Base-by-base conservation (phyloP, 1,140 invertebrate species). In the Rhopalosiphum maidis region DNA sequence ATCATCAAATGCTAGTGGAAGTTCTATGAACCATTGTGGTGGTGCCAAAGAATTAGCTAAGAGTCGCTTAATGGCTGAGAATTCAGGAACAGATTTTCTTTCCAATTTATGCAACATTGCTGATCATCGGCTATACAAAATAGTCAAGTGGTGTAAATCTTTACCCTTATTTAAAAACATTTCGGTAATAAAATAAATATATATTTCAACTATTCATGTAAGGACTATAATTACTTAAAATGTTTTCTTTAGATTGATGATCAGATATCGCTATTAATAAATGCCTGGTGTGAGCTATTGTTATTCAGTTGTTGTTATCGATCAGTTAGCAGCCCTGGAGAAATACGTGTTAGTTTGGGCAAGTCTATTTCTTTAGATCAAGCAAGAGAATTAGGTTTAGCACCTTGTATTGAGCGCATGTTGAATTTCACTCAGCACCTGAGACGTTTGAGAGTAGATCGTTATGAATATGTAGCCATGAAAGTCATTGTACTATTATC, bases 131-230 rank as follows among this genome's bases (percentile, higher is more conserved):
- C 96, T 99, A 1, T 99, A 99, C 95, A 99, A 99, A 96, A 99
- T 99, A 94, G 99, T 99, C 92, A 99, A 99, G 95, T 99, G 99
- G 99, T 99, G 99, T 95, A 98, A 99, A 95, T 99, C 98, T 95
- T 95, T 99, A 95, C 99, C 99, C 23, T 96, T 99, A 9, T 99
- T 99, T 95, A 98, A 99, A 95, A 98, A 99, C 95, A 99, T 99
- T 94, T 98, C 98, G 94, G 97, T 98, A 94, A 96, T 96, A 48
- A 82, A 46, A 48, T 91, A 30, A 77, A 77, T 48, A 68, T n/a
- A 18, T n/a, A 68, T 68, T 22, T 82, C 21, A 51, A 77, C 46
- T 91, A 35, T 94, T 51, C 30, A 51, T 94, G 92, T 91, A 90
- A 89, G 22, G 8, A n/a, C 9, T 87, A 46, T 46, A 51, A 22